Conservation (phyloP, 2,797 vertebrate species). For the Lateolabrax maculatus region DNA sequence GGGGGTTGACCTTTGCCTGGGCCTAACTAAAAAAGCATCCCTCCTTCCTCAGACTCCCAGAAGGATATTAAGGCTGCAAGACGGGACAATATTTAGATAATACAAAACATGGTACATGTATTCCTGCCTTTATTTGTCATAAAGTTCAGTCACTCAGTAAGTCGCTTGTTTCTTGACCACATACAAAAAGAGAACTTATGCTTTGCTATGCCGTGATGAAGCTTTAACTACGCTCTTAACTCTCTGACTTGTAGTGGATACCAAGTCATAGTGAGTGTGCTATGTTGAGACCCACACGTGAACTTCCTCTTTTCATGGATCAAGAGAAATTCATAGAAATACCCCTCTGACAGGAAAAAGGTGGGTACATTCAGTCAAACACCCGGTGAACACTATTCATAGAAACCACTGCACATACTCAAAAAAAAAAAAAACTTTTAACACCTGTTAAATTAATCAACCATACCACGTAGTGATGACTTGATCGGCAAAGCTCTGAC, state of each 20-base stretch:
- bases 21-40: slow-evolving; percentile 77
- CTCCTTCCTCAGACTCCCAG: slow-evolving; percentile 75
- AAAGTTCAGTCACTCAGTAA: slow-evolving; percentile 12
- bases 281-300: slow-evolving; percentile 24
- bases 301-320: slow-evolving; percentile 84
- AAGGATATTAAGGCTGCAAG: slow-evolving; percentile 78
- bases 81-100: slow-evolving; percentile 67
- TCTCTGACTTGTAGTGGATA: slow-evolving; percentile 25
- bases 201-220: slow-evolving; percentile 22
- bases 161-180: slow-evolving; percentile 29
- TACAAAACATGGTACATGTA: slow-evolving; percentile 47
- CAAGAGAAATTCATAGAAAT: slow-evolving; percentile 83
- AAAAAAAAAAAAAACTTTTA: slow-evolving; percentile 34
- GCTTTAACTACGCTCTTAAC: slow-evolving; percentile 36
- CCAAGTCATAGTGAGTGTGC: slow-evolving; percentile 46
- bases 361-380: slow-evolving; percentile 69
- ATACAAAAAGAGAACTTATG: slow-evolving; percentile 43
- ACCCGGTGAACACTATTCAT: slow-evolving; percentile 59
- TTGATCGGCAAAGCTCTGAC: slow-evolving; percentile 45
- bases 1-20: slow-evolving; percentile 82
- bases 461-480: neutral
- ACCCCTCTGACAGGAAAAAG: slow-evolving; percentile 72
- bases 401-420: slow-evolving; percentile 50
- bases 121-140: slow-evolving; percentile 32
- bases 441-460: slow-evolving; percentile 49